Conservation (phyloP, 2,888 invertebrate genomes). For the Noctua fimbriata region DNA sequence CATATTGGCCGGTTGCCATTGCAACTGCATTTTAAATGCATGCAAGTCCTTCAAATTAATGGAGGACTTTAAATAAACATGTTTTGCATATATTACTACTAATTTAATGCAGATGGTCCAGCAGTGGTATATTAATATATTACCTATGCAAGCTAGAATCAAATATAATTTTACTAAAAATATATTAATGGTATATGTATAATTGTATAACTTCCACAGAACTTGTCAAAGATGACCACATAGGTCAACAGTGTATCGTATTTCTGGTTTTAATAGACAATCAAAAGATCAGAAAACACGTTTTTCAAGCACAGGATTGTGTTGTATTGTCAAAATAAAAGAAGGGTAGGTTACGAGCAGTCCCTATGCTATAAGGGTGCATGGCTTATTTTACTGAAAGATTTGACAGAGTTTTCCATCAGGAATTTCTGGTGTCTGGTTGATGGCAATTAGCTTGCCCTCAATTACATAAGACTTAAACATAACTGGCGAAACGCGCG, state of each 20-base stretch:
- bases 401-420: neutral
- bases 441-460: too few species aligned
- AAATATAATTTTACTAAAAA: too few species aligned
- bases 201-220: neutral
- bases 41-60: slow-evolving; percentile 24
- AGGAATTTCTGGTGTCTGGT: too few species aligned
- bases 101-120: neutral
- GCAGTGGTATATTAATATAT: neutral
- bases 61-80: slow-evolving; percentile 29
- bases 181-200: too few species aligned
- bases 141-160: neutral
- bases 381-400: neutral
- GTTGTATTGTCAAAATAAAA: neutral
- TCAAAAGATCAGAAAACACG: neutral
- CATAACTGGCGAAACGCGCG: too few species aligned
- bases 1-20: slow-evolving; percentile 39
- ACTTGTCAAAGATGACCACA: neutral
- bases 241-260: neutral
- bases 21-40: slow-evolving; percentile 31
- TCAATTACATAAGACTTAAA: too few species aligned
- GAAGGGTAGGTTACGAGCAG: neutral
- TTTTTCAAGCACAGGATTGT: neutral
- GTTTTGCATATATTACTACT: slow-evolving; percentile 8
- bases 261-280: neutral
- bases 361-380: neutral